Evolutionary conservation across 2,113 vertebrate species (phyloP), one percentile per base, ranked within the genome.

Genomic region (Beaufortia kweichowensis): DNA sequence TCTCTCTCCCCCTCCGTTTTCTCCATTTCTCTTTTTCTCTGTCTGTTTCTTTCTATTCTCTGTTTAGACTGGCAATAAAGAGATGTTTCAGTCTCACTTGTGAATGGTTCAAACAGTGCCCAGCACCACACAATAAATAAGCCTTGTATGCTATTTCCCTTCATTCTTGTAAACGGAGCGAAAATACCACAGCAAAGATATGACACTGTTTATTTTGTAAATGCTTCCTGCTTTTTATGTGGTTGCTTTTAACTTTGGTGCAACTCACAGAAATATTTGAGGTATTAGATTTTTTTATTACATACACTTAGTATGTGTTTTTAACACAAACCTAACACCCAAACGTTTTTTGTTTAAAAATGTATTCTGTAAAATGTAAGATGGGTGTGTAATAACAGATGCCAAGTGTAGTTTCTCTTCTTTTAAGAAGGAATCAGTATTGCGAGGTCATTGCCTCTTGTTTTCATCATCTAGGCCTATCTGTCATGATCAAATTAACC

Each of bases 41-140:
- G 10, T 55, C 57, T 9, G 48, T 33, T 56, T 48, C 63, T 59
- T 60, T 33, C 62, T 12, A 14, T 59, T 43, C 21, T 71, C 57
- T 68, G 55, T 66, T 43, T 62, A 48, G 76, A 48, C 41, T 68
- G 57, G 23, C 33, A 24, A 75, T 72, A 77, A 72, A 75, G 66
- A 79, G 59, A 65, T 35, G 61, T 71, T 76, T 74, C 28, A 79
- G 64, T 64, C 63, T 60, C 60, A 17, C 41, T 46, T 35, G n/a
- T 55, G 53, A 61, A 5, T 12, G 14, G 55, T 79, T 67, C 61
- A 76, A 57, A 31, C 19, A 2, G 73, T 50, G 56, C 59, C 31
- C 35, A 6, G 48, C 33, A 29, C n/a, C 66, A 55, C n/a, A 69
- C 66, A 35, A 69, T 69, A 55, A 69, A 69, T 46, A 53, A 35